Evolutionary conservation across 2,888 invertebrate species (phyloP), one percentile per base, ranked within the genome.

Genomic region (Sphaerophoria rueppellii): DNA sequence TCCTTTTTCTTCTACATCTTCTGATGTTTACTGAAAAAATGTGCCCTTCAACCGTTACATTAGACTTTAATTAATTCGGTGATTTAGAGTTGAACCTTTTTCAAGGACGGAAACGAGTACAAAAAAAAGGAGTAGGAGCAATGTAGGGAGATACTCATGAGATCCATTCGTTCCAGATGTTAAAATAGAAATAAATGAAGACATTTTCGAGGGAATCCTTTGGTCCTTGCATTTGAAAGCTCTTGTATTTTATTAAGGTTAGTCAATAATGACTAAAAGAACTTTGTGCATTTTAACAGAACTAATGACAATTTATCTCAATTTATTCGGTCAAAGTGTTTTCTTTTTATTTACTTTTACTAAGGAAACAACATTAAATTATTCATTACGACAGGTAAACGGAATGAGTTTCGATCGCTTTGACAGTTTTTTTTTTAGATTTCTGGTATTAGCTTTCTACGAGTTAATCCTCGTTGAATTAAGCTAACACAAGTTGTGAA

Each of bases 241-340:
- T 52, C 24, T 65, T 58, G 11, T 43, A 35, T 71, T 46, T 43
- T 60, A 61, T 46, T 65, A 46, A 75, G 75, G 50, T 67, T 67
- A 50, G 52, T 43, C 12, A 24, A 40, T 76, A 80, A 67, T 76
- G 80, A 65, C 75, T 72, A 2, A 67, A 60, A 60, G 65, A 58
- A 81, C 40, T 67, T 60, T 67, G 74, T 83, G 75, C 75, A 83
- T 83, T 83, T 83, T 69, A 61, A 80, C 80, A 75, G 71, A 83
- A 80, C 75, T 83, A 72, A 83, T 83, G 72, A 75, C 71, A 67
- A 67, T 74, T 75, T 74, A 83, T 60, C 69, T 34, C 71, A 67
- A 67, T 74, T 75, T 74, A 83, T 60, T 73, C 40, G 60, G 70
- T 65, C 72, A 74, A 67, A 24, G 71, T 54, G 69, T 57, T 46